Conservation (phyloP, 2,888 invertebrate genomes). For the Pollenia angustigena region DNA sequence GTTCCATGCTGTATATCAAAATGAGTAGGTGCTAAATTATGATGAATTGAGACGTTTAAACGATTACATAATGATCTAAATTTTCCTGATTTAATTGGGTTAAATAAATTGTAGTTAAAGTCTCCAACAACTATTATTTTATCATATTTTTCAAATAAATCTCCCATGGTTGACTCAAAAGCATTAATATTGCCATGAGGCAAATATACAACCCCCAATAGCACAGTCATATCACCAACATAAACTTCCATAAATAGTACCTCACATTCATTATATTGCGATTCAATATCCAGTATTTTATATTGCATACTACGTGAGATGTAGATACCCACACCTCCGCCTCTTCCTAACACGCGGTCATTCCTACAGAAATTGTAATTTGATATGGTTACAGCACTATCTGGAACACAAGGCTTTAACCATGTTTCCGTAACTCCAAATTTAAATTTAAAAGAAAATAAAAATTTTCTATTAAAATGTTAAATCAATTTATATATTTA, state of each 20-base stretch:
- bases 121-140: background rate
- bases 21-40: background rate
- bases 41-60: background rate
- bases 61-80: background rate
- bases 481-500: too few species aligned
- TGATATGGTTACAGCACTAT: background rate
- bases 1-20: too few species aligned
- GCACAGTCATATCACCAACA: background rate
- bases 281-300: background rate
- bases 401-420: background rate
- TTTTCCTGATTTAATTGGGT: background rate
- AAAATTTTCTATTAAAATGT: too few species aligned
- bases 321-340: background rate
- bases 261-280: constrained; percentile 4
- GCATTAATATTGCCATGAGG: background rate
- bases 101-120: background rate
- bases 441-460: too few species aligned
- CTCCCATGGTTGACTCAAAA: background rate
- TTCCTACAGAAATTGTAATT: background rate
- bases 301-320: background rate
- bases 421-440: background rate
- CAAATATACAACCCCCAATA: constrained; percentile 6
- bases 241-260: background rate
- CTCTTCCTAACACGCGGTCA: background rate
- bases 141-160: background rate